These are phyloP conservation scores for Diploscapter pachys DNA, from an alignment of 1,140 invertebrate genomes.

Conservation along the genomic window DNA sequence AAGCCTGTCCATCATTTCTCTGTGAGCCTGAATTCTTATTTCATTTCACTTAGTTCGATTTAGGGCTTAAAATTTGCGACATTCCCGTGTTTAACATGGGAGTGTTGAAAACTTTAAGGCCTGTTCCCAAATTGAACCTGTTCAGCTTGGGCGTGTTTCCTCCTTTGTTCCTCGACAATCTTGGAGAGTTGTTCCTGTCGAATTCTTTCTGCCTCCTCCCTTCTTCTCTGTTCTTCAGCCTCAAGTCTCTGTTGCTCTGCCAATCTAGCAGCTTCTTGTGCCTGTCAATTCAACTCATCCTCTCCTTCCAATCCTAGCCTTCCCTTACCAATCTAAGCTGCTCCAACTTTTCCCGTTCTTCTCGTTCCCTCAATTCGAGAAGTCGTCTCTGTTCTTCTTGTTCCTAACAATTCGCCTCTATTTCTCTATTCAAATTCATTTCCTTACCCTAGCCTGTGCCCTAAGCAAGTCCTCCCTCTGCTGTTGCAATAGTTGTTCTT, in stretches of 20 bases:
- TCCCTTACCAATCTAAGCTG: background rate
- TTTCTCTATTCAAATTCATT: too few species aligned
- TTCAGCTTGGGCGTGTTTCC: constrained; percentile 4
- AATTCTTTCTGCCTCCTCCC: constrained; percentile 14
- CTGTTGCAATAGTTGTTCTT: background rate
- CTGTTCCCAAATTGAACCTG: too few species aligned
- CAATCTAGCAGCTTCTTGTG: constrained; percentile 12
- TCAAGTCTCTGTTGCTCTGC: background rate
- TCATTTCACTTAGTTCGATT: background rate
- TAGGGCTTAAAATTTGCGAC: too few species aligned
- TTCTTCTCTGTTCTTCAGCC: background rate
- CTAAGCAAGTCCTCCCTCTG: constrained; percentile 17
- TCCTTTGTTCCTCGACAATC: constrained; percentile 9
- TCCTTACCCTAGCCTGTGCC: constrained; percentile 14
- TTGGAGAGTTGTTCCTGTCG: constrained; percentile 10
- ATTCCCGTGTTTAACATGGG: background rate
- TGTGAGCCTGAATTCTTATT: background rate
- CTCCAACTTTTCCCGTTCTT: constrained; percentile 9
- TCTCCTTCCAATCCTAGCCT: constrained; percentile 1
- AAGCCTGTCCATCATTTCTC: constrained; percentile 16
- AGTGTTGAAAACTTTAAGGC: background rate
- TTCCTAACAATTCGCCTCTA: too few species aligned
- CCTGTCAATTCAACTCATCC: constrained; percentile 21
- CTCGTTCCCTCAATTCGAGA: constrained; percentile 21
- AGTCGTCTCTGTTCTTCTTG: constrained; percentile 13